These are phyloP conservation scores for Nasonovia ribisnigri DNA, from an alignment of 2,888 invertebrate genomes.

Conservation along the genomic window DNA sequence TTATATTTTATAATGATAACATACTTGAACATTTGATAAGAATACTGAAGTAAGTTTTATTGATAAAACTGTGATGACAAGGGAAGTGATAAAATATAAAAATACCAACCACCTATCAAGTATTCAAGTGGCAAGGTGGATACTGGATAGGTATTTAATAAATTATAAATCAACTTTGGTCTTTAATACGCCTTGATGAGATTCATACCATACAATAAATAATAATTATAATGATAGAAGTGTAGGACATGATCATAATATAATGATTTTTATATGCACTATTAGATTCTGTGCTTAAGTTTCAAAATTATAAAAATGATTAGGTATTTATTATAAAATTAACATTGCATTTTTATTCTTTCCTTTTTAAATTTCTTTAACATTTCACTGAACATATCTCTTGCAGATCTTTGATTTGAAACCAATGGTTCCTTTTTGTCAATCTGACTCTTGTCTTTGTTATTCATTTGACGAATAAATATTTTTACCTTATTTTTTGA, in stretches of 20 bases:
- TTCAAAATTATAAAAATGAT: background rate
- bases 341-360: background rate
- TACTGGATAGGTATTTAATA: background rate
- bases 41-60: background rate
- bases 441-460: background rate
- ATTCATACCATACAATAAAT: background rate
- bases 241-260: background rate
- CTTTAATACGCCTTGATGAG: background rate
- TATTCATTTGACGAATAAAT: slow-evolving; percentile 32
- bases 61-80: slow-evolving; percentile 20
- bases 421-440: background rate
- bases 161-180: background rate
- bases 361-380: slow-evolving; percentile 40
- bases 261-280: background rate
- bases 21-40: slow-evolving; percentile 22
- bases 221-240: background rate
- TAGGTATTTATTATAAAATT: background rate
- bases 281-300: background rate
- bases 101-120: background rate
- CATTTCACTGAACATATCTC: slow-evolving; percentile 21
- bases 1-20: background rate
- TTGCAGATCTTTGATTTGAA: slow-evolving; percentile 20
- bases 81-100: background rate
- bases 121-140: background rate
- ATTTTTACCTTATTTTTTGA: background rate